Conservation (phyloP, 2,888 invertebrate genomes). For the Sarcophaga subvicina region DNA sequence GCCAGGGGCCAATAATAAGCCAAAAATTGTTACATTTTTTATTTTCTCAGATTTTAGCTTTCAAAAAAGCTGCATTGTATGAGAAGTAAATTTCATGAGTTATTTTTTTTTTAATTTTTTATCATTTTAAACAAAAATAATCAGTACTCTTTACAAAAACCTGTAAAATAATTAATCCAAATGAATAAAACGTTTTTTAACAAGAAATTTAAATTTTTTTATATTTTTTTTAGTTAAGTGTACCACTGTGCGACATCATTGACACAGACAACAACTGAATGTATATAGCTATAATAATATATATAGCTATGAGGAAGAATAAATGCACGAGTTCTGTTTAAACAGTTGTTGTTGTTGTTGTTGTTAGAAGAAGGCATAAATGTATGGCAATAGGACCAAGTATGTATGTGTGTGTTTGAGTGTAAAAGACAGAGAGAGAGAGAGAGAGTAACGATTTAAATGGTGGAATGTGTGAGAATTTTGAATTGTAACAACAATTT, state of each 20-base stretch:
- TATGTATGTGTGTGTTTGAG: constrained; percentile 5
- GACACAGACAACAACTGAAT: background rate
- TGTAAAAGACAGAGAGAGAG: background rate
- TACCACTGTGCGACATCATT: background rate
- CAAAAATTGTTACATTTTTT: too few species aligned
- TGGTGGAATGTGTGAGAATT: background rate
- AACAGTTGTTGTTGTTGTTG: background rate
- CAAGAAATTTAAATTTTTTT: background rate
- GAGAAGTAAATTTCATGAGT: too few species aligned
- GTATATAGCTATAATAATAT: background rate
- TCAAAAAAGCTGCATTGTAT: too few species aligned
- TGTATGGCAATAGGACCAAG: constrained; percentile 51
- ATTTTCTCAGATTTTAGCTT: too few species aligned
- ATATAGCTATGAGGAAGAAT: background rate
- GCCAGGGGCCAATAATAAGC: too few species aligned
- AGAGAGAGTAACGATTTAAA: background rate
- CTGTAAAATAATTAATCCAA: background rate
- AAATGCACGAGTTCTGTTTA: constrained; percentile 22
- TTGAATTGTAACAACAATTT: constrained; percentile 35
- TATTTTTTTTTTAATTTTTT: too few species aligned
- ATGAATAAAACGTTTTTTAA: background rate
- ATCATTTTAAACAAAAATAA: too few species aligned
- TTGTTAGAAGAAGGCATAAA: constrained; percentile 10
- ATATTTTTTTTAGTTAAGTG: background rate
- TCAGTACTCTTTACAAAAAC: too few species aligned